Evolutionary conservation across 2,888 invertebrate species (phyloP).

Genomic region (Enchytraeus crypticus): DNA sequence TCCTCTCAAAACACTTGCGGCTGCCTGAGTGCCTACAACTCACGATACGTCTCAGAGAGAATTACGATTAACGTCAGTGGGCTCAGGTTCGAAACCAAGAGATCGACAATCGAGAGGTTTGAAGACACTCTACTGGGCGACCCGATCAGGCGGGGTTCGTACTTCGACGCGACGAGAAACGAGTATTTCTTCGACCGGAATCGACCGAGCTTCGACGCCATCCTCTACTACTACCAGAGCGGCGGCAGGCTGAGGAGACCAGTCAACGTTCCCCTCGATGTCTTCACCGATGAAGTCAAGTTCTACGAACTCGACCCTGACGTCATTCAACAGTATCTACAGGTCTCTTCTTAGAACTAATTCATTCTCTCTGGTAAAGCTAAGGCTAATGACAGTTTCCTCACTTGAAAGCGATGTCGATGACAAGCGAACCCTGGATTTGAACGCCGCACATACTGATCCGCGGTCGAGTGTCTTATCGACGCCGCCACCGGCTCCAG

Average conservation of each 20-base stretch:
- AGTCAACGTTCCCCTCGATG: slow-evolving; percentile 92
- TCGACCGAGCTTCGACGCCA: too few relatives aligned
- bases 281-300: slow-evolving; percentile 98
- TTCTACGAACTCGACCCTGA: slow-evolving; percentile 98
- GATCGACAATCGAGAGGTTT: slow-evolving; percentile 12
- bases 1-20: too few relatives aligned
- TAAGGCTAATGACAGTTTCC: too few relatives aligned
- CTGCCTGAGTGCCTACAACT: too few relatives aligned
- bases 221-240: too few relatives aligned
- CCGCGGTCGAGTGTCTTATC: too few relatives aligned
- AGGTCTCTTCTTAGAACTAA: slow-evolving; percentile 2
- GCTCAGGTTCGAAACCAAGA: slow-evolving; percentile 14
- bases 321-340: slow-evolving; percentile 52
- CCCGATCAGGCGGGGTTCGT: slow-evolving; percentile 70
- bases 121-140: slow-evolving; percentile 67
- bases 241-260: slow-evolving; percentile 89
- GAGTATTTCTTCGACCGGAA: slow-evolving; percentile 99
- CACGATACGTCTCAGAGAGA: too few relatives aligned
- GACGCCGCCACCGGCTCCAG: too few relatives aligned
- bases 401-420: too few relatives aligned
- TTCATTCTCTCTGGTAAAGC: neutral
- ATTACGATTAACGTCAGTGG: slow-evolving; percentile 16
- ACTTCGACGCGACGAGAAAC: slow-evolving; percentile 94
- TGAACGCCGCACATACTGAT: too few relatives aligned
- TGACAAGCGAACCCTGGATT: too few relatives aligned